Evolutionary conservation across 2,797 vertebrate genomes (phyloP).

Genomic region (Bradypodion ventrale): DNA sequence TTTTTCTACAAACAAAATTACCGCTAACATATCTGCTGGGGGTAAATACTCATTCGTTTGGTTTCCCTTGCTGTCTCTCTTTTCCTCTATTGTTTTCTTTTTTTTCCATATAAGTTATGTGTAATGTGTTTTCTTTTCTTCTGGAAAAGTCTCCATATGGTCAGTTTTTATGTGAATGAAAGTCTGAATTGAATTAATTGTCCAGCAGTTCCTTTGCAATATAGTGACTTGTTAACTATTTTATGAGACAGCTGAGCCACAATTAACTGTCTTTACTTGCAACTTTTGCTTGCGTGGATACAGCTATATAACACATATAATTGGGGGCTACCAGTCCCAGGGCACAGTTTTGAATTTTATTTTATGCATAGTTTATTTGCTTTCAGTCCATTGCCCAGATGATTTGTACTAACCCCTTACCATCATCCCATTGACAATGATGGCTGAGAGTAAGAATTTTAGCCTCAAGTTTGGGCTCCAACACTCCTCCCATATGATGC

Average conservation of each 20-base stretch:
- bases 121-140: conserved; percentile 40
- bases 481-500: no score
- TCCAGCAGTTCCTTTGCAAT: conserved; percentile 52
- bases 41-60: conserved; percentile 75
- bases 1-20: conserved; percentile 65
- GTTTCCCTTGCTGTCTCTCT: conserved; percentile 10
- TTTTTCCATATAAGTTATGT: conserved; percentile 32
- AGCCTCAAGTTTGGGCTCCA: neutral
- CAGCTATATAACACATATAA: neutral
- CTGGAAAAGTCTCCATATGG: conserved; percentile 32
- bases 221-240: conserved; percentile 37
- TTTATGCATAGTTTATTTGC: neutral
- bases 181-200: conserved; percentile 49
- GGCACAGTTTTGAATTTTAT: neutral
- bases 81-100: conserved; percentile 46
- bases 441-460: neutral
- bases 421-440: neutral
- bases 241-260: conserved; percentile 59
- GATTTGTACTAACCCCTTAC: neutral
- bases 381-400: neutral
- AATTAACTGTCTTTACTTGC: conserved; percentile 40
- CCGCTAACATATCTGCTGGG: conserved; percentile 61
- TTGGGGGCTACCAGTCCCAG: neutral
- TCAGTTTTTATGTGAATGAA: conserved; percentile 47
- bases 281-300: conserved; percentile 44